Conservation (phyloP, 2,888 invertebrate genomes). For the Drosophila atripex region DNA sequence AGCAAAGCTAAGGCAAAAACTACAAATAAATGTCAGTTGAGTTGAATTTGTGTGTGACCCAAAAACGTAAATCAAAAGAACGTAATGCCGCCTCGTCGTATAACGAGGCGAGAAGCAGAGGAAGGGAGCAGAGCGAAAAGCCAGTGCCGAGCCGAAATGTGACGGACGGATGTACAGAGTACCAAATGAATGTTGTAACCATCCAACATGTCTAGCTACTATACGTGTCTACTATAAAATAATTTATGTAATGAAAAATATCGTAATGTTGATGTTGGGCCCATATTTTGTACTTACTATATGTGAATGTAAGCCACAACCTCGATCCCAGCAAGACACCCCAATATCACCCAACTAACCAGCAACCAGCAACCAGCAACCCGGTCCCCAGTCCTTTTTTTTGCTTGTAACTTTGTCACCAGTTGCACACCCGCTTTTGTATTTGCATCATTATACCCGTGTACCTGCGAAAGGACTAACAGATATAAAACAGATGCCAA, state of each 20-base stretch:
- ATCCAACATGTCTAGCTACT: conserved; percentile 75
- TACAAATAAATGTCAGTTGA: conserved; percentile 46
- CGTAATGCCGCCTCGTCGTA: conserved; percentile 11
- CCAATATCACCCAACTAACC: conserved; percentile 37
- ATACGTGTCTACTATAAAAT: conserved; percentile 82
- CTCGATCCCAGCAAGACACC: conserved; percentile 41
- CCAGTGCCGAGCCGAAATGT: conserved; percentile 57
- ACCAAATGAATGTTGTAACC: conserved; percentile 73
- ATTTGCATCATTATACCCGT: conserved; percentile 32
- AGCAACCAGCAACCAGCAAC: conserved; percentile 1
- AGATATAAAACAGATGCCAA: conserved; percentile 16
- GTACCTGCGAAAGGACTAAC: conserved; percentile 16
- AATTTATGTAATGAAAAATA: conserved; percentile 84
- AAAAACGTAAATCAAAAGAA: conserved; percentile 37
- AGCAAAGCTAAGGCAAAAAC: conserved; percentile 6
- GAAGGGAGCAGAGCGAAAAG: conserved; percentile 16
- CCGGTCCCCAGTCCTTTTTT: conserved; percentile 25
- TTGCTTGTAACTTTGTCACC: conserved; percentile 48
- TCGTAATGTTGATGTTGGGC: conserved; percentile 83
- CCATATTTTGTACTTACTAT: conserved; percentile 60
- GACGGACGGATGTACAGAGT: conserved; percentile 79
- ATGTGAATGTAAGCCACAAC: conserved; percentile 51
- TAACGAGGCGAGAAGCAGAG: conserved; percentile 8
- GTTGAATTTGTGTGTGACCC: conserved; percentile 53
- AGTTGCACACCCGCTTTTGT: conserved; percentile 58